Base-by-base conservation (phyloP, 2,888 invertebrate genomes). In the Magallana nippona region DNA sequence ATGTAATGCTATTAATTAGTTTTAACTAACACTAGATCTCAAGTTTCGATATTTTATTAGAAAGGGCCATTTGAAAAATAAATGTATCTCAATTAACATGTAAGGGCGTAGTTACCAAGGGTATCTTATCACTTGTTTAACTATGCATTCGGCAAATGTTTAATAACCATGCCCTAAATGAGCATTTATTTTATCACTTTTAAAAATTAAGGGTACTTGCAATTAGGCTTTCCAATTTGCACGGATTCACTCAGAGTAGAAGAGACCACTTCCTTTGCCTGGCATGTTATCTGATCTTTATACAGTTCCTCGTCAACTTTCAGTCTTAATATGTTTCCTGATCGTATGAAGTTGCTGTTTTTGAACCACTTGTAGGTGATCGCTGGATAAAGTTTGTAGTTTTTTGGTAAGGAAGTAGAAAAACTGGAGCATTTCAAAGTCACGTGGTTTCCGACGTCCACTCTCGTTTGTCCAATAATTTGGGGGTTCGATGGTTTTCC, bases 261-360 rank as follows among this genome's bases (percentile, higher is more conserved):
- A 71, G 15, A 27, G 11, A 71, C 15, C 32, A 15, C 22, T 32
- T 71, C 32, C 15, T 71, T 32, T 11, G 71, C 71, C 32, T 71
- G 19, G 17, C 71, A 71, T 27, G 27, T 71, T 5, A 71, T 71
- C 3, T 27, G 5, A 27, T 71, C 71, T 17, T 13, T 22, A 32
- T 22, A 71, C 15, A 71, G 13, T 15, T 27, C 32, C 32, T 71
- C 27, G 2, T 27, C 71, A 27, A 71, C 71, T 11, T 15, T 10
- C 13, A 71, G 27, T 22, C 71, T 71, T 27, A 71, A 27, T 71
- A 71, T 71, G 22, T 71, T 71, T 27, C 71, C 71, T 71, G 71
- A 71, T 71, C 15, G 22, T 10, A 71, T 71, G 15, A 15, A 71
- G 32, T 27, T 71, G 32, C 15, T 32, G 71, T 71, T 71, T 15